Evolutionary conservation across 2,888 invertebrate genomes (phyloP), one percentile per base, ranked within the genome.

Genomic region (Tenthredo livida): DNA sequence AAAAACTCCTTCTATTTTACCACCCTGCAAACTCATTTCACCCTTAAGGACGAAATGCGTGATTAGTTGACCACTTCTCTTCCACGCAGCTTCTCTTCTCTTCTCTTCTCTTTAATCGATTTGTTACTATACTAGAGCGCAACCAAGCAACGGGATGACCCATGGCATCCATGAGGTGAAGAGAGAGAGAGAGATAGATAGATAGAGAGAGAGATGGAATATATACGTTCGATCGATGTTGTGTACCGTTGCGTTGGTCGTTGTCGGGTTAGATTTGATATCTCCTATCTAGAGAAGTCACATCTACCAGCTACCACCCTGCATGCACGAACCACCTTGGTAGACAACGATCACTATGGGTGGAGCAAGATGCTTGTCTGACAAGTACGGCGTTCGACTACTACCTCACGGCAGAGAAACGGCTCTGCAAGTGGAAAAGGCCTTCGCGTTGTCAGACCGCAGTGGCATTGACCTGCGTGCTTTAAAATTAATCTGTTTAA

Each of bases 361-460:
- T 17, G n/a, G 21, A 77, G 80, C 58, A 40, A 80, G 80, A 80
- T 58, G 80, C 61, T 80, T 80, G 80, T 58, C 80, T 40, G 80
- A 80, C 61, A 80, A 80, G 61, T 80, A 50, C 80, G 61, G 80
- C 80, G 37, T 80, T 12, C 58, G 61, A 80, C 80, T 80, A 58
- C 80, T 80, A 40, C 40, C 80, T 61, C 17, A 37, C 61, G 40
- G 58, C 58, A 40, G 61, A 61, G 61, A 80, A 61, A 40, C 61
- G 61, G 61, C 58, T 2, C 10, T 37, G 61, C 58, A 80, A 80
- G 80, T 80, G 29, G 61, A 58, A 78, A 58, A 78, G 40, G 58
- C 61, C 25, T 61, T 15, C 61, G 67, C 33, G 75, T 29, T 25
- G 72, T 73, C 77, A 40, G 77, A 47, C 47, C 21, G 9, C 33